Percentiles rank a stretch among this genome's conserved stretches.
phyloP scores from a whole-genome alignment of 30 jellyfish, hydroid and myxozoan genomes.

The Sanderia malayensis region DNA sequence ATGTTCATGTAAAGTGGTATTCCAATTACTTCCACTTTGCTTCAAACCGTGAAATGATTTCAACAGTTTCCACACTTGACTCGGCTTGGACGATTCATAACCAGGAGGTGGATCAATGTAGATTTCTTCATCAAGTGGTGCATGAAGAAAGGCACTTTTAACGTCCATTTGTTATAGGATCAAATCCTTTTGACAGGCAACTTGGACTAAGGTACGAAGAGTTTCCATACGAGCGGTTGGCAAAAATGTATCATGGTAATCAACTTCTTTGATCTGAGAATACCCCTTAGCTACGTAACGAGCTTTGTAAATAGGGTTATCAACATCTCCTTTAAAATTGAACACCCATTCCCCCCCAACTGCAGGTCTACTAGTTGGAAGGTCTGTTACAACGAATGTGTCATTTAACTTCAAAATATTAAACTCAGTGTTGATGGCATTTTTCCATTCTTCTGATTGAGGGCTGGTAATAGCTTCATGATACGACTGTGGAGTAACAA shows the following conservation, averaged over 20 bases:
- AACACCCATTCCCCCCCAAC: no score
- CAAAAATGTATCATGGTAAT: background rate
- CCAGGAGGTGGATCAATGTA: background rate
- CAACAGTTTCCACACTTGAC: background rate
- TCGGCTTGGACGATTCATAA: background rate
- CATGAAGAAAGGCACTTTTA: background rate
- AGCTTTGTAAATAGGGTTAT: slow-evolving; percentile 9
- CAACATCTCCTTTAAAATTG: no score
- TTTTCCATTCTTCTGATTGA: no score
- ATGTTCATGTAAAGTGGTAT: background rate
- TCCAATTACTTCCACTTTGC: slow-evolving; percentile 59
- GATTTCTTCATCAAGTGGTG: background rate
- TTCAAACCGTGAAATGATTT: slow-evolving; percentile 46
- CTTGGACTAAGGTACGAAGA: slow-evolving; percentile 2
- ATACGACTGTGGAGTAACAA: no score
- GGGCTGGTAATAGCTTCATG: no score
- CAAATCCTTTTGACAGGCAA: slow-evolving; percentile 1
- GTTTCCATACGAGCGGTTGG: slow-evolving; percentile 36
- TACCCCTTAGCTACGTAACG: background rate
- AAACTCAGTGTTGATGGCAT: no score
- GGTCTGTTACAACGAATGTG: no score
- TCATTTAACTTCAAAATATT: no score
- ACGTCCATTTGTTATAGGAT: slow-evolving; percentile 37
- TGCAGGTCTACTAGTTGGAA: no score
- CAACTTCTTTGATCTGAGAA: background rate